Conservation (phyloP, 2,797 vertebrate species). For the Taenioides sp. region DNA sequence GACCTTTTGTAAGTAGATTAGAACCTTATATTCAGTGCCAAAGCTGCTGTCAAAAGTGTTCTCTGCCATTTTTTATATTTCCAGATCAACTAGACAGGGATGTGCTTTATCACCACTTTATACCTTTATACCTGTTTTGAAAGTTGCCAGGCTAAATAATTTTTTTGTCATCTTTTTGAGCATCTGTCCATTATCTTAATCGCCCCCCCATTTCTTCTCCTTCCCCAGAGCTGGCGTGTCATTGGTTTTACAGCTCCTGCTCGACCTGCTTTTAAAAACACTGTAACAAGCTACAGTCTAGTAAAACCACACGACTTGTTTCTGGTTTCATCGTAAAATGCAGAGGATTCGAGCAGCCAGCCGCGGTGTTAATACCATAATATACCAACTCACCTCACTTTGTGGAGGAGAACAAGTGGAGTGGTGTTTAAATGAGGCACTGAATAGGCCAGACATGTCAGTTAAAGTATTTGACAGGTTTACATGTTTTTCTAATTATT, state of each 20-base stretch:
- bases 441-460: conserved; percentile 56
- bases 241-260: conserved; percentile 39
- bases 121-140: no score
- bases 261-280: conserved; percentile 50
- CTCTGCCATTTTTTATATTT: no score
- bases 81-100: no score
- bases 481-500: not conserved
- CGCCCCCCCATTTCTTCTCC: not conserved
- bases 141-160: no score
- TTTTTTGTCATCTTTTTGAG: no score
- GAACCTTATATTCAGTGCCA: no score
- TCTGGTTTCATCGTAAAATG: conserved; percentile 52
- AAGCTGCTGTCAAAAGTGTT: no score
- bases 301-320: conserved; percentile 60
- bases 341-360: conserved; percentile 49
- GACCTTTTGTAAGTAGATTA: no score
- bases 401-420: not conserved
- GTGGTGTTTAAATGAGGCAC: conserved; percentile 55
- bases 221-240: conserved; percentile 48
- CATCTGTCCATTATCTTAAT: no score
- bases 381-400: not conserved
- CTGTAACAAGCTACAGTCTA: conserved; percentile 37
- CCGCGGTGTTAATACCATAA: conserved; percentile 49
- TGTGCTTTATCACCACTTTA: no score
- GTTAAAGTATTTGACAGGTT: conserved; percentile 11